These are phyloP conservation scores for Pangasius djambal DNA, from an alignment of 2,797 vertebrate genomes.

Conservation along the genomic window DNA sequence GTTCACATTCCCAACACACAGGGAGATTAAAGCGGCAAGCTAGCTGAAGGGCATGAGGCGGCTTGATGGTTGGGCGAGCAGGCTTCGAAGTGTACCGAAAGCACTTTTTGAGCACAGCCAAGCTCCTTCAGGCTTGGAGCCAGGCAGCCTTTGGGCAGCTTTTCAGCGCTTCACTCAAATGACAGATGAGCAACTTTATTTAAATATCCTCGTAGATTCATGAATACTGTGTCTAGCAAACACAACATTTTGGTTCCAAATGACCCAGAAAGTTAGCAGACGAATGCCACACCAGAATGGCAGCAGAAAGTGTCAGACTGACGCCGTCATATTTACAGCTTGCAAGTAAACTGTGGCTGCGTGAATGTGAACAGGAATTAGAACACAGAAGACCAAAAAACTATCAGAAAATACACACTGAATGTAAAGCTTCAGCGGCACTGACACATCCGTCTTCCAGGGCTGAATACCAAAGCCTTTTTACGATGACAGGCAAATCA, in stretches of 20 bases:
- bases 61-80: slow-evolving; percentile 12
- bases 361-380: not conserved
- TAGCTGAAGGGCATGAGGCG: slow-evolving; percentile 48
- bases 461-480: not conserved
- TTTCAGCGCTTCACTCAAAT: slow-evolving; percentile 25
- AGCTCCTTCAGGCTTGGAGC: slow-evolving; percentile 37
- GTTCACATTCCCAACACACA: slow-evolving; percentile 69
- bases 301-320: slow-evolving; percentile 3
- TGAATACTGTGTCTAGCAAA: slow-evolving; percentile 5
- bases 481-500: not conserved
- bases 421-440: not conserved
- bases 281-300: not conserved
- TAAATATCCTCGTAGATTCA: slow-evolving; percentile 15
- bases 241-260: not conserved
- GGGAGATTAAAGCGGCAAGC: slow-evolving; percentile 64
- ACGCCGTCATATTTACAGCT: not conserved
- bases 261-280: not conserved
- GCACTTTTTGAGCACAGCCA: slow-evolving; percentile 22
- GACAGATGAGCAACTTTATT: slow-evolving; percentile 44
- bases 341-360: not conserved
- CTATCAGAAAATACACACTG: not conserved
- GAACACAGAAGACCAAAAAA: not conserved
- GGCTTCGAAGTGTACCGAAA: slow-evolving; percentile 36
- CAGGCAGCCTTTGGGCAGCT: slow-evolving; percentile 52
- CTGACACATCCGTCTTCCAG: not conserved